phyloP scores from a whole-genome alignment of 1,140 invertebrate genomes.

The Scaptomyza pallida region DNA sequence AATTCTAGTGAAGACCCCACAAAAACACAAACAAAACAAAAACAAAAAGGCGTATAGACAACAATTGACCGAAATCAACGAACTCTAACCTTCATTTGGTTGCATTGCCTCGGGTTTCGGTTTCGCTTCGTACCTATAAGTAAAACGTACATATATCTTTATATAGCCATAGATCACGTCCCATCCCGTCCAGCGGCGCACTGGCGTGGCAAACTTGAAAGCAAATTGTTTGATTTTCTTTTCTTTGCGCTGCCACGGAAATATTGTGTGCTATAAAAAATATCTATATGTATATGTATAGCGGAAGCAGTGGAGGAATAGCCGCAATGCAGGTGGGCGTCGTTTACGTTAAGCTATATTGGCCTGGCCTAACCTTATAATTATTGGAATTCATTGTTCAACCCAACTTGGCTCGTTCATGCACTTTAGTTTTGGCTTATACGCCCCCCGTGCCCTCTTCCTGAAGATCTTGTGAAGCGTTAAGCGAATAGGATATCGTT shows the following conservation, averaged over 20 bases:
- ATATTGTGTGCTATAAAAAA: slow-evolving; percentile 55
- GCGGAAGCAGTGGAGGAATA: slow-evolving; percentile 62
- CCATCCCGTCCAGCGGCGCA: neutral
- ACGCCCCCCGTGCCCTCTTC: too few species aligned
- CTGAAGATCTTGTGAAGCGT: too few species aligned
- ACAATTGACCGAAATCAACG: slow-evolving; percentile 65
- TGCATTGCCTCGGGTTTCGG: neutral
- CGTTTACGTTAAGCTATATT: neutral
- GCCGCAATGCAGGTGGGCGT: slow-evolving; percentile 39
- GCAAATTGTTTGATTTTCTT: slow-evolving; percentile 69
- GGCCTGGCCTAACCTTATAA: neutral
- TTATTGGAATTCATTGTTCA: neutral
- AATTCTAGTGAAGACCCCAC: too few species aligned
- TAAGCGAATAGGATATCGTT: too few species aligned
- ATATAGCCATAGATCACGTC: slow-evolving; percentile 54
- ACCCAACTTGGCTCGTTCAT: neutral
- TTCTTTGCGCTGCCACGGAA: slow-evolving; percentile 45
- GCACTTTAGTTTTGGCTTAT: too few species aligned
- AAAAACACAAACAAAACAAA: neutral
- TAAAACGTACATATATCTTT: slow-evolving; percentile 1
- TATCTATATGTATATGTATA: slow-evolving; percentile 12
- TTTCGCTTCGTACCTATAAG: slow-evolving; percentile 21
- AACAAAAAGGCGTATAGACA: neutral
- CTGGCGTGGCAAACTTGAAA: slow-evolving; percentile 53
- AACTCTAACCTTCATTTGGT: slow-evolving; percentile 73